phyloP scores from a whole-genome alignment of 92 coral and sea anemone genomes.

The Nematostella vectensis region DNA sequence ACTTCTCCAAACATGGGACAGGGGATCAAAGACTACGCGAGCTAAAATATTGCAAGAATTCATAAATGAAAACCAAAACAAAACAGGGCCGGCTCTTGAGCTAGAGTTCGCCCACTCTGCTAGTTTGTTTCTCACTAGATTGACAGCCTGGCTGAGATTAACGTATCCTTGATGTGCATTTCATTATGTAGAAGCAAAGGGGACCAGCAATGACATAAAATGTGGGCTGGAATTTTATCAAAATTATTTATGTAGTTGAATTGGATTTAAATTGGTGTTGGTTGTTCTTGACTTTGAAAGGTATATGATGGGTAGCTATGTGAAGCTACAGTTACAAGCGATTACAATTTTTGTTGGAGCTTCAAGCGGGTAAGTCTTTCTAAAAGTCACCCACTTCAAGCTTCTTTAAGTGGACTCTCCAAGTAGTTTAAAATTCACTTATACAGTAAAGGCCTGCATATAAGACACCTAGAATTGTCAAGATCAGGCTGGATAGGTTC shows the following conservation, averaged over 20 bases:
- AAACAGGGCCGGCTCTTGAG: conserved; percentile 93
- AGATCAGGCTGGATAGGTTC: no score
- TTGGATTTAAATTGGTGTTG: no score
- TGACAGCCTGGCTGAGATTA: conserved; percentile 92
- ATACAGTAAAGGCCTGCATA: no score
- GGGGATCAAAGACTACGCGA: conserved; percentile 77
- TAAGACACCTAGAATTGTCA: no score
- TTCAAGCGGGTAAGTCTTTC: conserved; percentile 82
- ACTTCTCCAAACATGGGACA: conserved; percentile 90
- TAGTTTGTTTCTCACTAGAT: conserved; percentile 86
- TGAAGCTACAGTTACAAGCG: conserved; percentile 78
- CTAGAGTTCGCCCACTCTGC: conserved; percentile 96
- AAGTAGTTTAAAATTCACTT: no score
- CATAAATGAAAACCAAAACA: conserved; percentile 57
- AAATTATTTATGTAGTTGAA: not conserved
- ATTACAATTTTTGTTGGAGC: conserved; percentile 89
- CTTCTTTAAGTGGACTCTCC: no score
- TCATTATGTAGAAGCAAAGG: no score
- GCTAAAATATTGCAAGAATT: conserved; percentile 86
- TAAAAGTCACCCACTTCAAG: no score
- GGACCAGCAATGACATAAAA: no score
- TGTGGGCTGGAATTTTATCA: no score
- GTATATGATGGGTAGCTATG: conserved; percentile 89
- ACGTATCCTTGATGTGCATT: conserved; percentile 71
- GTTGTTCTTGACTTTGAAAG: conserved; percentile 15